phyloP scores from a whole-genome alignment of 1,140 invertebrate genomes.

The Drosophila hydei region DNA sequence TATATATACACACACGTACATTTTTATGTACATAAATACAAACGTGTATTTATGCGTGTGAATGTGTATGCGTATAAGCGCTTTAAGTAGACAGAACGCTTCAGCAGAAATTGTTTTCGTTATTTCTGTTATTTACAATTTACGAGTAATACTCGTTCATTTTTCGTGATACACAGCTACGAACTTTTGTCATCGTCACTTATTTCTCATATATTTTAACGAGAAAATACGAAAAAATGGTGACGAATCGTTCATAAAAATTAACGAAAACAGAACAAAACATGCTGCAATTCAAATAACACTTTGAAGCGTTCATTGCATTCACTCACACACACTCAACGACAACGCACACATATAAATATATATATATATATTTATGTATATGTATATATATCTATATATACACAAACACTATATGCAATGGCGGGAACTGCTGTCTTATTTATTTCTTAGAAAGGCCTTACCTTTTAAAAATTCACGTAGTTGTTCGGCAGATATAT shows the following conservation, averaged over 20 bases:
- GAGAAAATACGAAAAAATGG: constrained; percentile 45
- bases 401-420: constrained; percentile 29
- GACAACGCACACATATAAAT: constrained; percentile 6
- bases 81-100: constrained; percentile 28
- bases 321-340: constrained; percentile 21
- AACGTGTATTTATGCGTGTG: not conserved
- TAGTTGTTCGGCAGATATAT: constrained; percentile 84
- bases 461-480: constrained; percentile 85
- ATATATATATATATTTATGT: constrained; percentile 11
- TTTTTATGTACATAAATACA: constrained; percentile 3
- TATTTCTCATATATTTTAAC: constrained; percentile 28
- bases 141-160: constrained; percentile 77
- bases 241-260: constrained; percentile 70
- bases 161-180: constrained; percentile 51
- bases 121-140: constrained; percentile 70
- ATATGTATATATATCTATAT: constrained; percentile 22
- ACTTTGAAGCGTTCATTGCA: constrained; percentile 37
- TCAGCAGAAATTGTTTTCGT: constrained; percentile 28
- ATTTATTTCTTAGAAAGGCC: constrained; percentile 21
- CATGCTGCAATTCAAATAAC: constrained; percentile 58
- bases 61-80: constrained; percentile 14
- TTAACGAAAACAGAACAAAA: constrained; percentile 65
- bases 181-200: constrained; percentile 36
- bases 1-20: not conserved
- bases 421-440: constrained; percentile 55